phyloP scores from a whole-genome alignment of 2,888 invertebrate species.

The Oxytorus armatus region DNA sequence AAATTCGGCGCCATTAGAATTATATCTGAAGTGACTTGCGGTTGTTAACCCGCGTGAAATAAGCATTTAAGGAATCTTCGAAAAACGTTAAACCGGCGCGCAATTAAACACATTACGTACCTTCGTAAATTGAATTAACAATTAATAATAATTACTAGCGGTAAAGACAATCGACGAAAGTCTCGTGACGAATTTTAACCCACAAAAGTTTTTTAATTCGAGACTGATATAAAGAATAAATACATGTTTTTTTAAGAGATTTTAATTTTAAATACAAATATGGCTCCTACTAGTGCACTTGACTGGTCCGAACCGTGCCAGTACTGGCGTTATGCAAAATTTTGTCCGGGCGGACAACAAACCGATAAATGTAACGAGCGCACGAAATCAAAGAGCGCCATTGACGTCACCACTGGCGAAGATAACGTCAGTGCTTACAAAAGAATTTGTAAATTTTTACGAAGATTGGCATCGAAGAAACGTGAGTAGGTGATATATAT shows the following conservation, averaged over 20 bases:
- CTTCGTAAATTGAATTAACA: too few species aligned
- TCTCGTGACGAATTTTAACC: too few species aligned
- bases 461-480: constrained; percentile 78
- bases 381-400: constrained; percentile 75
- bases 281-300: constrained; percentile 80
- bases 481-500: constrained; percentile 75
- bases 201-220: too few species aligned
- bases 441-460: constrained; percentile 82
- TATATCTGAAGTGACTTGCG: too few species aligned
- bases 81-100: too few species aligned
- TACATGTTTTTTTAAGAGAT: background rate
- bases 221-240: constrained; percentile 2
- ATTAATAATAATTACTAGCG: too few species aligned
- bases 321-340: constrained; percentile 81
- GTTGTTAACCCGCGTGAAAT: too few species aligned
- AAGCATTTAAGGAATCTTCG: too few species aligned
- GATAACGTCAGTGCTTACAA: constrained; percentile 80
- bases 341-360: constrained; percentile 59
- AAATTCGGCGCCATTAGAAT: too few species aligned
- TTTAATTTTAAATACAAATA: constrained; percentile 56
- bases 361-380: constrained; percentile 48
- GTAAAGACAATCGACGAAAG: too few species aligned
- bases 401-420: constrained; percentile 76
- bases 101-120: too few species aligned
- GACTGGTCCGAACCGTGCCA: constrained; percentile 82